Evolutionary conservation across 2,113 vertebrate species (phyloP).

Genomic region (Pelusios castaneus): DNA sequence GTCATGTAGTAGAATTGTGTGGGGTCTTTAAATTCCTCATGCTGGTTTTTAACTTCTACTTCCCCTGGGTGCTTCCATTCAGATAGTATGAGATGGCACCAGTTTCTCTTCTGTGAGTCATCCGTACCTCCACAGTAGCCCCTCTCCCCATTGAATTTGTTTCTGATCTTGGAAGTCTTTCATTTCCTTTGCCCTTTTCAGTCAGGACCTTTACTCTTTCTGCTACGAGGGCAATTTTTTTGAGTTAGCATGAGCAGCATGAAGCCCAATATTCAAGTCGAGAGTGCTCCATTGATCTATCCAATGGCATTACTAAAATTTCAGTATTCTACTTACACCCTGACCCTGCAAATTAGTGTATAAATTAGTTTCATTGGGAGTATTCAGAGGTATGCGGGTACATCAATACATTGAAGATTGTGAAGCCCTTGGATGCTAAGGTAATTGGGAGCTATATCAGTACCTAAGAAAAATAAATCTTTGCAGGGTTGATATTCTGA

Average conservation of each 20-base stretch:
- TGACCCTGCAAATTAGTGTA: rapidly evolving
- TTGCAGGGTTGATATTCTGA: not conserved
- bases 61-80: not conserved
- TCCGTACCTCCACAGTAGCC: not conserved
- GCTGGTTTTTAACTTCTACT: not conserved
- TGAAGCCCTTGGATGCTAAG: not conserved
- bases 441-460: no score
- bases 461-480: not conserved
- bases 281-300: not conserved
- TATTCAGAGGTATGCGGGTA: not conserved
- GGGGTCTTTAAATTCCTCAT: not conserved
- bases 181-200: not conserved
- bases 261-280: not conserved
- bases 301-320: not conserved
- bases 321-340: not conserved
- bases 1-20: not conserved
- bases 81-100: not conserved
- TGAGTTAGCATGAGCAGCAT: not conserved
- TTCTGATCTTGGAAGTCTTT: not conserved
- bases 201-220: not conserved
- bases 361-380: not conserved
- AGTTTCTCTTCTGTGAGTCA: not conserved
- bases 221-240: not conserved
- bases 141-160: not conserved
- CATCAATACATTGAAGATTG: not conserved